phyloP scores from a whole-genome alignment of 2,113 vertebrate species.

The Bothrops jararaca region DNA sequence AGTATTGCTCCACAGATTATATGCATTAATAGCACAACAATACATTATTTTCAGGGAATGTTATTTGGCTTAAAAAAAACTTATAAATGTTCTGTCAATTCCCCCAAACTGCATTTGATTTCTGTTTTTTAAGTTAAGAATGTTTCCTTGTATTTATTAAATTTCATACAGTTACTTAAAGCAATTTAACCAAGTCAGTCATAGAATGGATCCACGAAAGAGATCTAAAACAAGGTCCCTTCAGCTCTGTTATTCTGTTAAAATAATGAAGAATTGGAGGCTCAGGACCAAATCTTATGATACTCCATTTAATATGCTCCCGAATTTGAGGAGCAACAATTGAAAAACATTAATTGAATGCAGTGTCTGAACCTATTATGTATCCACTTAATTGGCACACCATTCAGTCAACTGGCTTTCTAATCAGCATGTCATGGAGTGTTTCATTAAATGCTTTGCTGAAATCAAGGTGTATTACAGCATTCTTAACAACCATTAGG shows the following conservation, averaged over 20 bases:
- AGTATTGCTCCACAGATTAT: conserved; percentile 9
- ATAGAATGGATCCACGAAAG: too few species aligned
- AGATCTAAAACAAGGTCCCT: too few species aligned
- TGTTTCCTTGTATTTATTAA: not conserved
- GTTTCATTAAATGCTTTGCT: not conserved
- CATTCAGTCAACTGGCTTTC: not conserved
- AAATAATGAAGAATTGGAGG: not conserved
- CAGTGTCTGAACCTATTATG: not conserved
- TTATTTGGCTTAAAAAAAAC: not conserved
- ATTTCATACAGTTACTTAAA: not conserved
- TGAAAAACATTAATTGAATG: not conserved
- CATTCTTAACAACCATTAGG: not conserved
- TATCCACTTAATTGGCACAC: not conserved
- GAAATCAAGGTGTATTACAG: not conserved
- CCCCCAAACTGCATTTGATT: not conserved
- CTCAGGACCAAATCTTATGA: not conserved
- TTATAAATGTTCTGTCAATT: not conserved
- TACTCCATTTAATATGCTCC: not conserved
- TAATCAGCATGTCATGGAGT: not conserved
- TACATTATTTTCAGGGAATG: not conserved
- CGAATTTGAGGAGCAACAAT: not conserved
- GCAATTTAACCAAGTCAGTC: not conserved
- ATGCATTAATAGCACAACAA: conserved; percentile 12
- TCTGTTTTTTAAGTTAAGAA: not conserved
- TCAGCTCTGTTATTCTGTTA: too few species aligned